These are phyloP conservation scores for Drosophila sp. DNA, from an alignment of 1,140 invertebrate genomes.

Conservation along the genomic window DNA sequence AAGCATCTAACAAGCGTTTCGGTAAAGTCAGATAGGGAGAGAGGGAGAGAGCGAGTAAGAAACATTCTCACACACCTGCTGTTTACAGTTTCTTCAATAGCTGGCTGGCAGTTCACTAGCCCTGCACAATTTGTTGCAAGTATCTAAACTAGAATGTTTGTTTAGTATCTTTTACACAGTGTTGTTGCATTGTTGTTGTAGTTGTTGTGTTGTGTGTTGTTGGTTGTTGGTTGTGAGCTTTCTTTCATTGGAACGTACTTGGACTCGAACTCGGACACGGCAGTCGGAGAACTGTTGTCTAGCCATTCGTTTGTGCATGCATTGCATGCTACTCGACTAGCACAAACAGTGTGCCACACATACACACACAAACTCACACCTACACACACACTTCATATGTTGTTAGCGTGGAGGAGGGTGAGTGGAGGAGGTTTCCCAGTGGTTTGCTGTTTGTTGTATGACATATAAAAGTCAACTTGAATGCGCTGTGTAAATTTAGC, in stretches of 20 bases:
- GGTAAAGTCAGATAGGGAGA: neutral
- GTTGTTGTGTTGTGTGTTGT: constrained; percentile 6
- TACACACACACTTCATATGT: neutral
- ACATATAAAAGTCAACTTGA: constrained; percentile 83
- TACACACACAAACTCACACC: constrained; percentile 4
- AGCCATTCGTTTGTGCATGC: constrained; percentile 59
- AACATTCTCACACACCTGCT: constrained; percentile 2
- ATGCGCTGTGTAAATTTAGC: constrained; percentile 73
- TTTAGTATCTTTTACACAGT: constrained; percentile 67
- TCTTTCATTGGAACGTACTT: constrained; percentile 30
- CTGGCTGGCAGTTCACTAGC: constrained; percentile 42
- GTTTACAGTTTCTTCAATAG: constrained; percentile 61
- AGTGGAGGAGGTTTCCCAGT: constrained; percentile 8
- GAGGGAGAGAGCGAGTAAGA: neutral
- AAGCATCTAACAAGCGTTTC: constrained; percentile 46
- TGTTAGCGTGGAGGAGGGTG: neutral
- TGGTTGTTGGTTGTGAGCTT: constrained; percentile 2
- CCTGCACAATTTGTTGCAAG: constrained; percentile 49
- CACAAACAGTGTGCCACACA: constrained; percentile 27
- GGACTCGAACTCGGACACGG: constrained; percentile 22
- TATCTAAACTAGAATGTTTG: constrained; percentile 76
- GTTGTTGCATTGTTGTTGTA: constrained; percentile 18
- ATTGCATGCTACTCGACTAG: constrained; percentile 44
- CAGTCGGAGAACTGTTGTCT: constrained; percentile 36
- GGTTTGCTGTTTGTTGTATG: constrained; percentile 72